Conservation (phyloP, 53 echinoderm and acorn worm species). For the Stichopus horrens region DNA sequence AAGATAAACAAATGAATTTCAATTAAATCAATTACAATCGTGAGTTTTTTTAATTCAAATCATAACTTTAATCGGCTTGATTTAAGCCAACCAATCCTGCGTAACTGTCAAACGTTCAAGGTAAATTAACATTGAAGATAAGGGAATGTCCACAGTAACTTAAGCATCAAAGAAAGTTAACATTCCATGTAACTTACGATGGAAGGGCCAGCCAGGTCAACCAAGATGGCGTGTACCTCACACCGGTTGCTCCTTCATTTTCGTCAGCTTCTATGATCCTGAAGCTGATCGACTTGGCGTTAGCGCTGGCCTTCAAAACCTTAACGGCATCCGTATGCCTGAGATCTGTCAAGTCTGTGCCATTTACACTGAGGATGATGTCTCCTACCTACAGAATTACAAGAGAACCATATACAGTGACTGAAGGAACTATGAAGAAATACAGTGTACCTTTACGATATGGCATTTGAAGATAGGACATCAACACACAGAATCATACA, state of each 20-base stretch:
- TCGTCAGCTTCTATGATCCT: slow-evolving; percentile 87
- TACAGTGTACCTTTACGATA: too few relatives aligned
- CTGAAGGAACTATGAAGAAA: too few relatives aligned
- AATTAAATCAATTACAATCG: too few relatives aligned
- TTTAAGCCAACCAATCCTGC: too few relatives aligned
- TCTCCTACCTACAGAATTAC: slow-evolving; percentile 73
- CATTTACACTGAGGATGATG: slow-evolving; percentile 89
- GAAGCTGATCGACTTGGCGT: slow-evolving; percentile 71
- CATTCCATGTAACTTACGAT: slow-evolving; percentile 60
- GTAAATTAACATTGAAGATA: neutral
- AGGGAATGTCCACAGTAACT: neutral
- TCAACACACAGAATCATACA: too few relatives aligned
- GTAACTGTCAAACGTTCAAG: neutral
- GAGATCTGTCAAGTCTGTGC: slow-evolving; percentile 80
- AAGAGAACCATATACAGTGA: too few relatives aligned
- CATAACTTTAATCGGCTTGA: too few relatives aligned
- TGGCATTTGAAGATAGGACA: too few relatives aligned
- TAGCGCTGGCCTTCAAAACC: slow-evolving; percentile 84
- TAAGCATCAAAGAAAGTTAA: neutral
- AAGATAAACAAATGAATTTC: too few relatives aligned
- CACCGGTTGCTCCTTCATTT: slow-evolving; percentile 54
- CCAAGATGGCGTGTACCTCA: slow-evolving; percentile 90
- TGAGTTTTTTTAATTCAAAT: too few relatives aligned
- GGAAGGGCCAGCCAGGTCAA: slow-evolving; percentile 94
- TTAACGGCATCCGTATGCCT: slow-evolving; percentile 93